Conservation (phyloP, 2,888 invertebrate species). For the Agapetus fuscipes region DNA sequence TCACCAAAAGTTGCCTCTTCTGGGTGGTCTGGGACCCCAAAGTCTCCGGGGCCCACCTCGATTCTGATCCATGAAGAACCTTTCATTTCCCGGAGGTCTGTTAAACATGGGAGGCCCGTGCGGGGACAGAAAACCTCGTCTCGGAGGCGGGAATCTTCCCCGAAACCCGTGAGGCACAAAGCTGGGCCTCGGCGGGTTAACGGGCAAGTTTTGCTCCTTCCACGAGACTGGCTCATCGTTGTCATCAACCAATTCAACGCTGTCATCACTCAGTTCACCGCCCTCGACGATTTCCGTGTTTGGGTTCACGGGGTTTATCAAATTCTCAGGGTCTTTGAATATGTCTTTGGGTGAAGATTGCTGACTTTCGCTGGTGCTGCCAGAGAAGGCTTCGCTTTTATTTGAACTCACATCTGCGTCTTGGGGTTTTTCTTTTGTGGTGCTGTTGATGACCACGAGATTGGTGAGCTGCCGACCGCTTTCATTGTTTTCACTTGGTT, state of each 20-base stretch:
- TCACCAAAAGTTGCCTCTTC: slow-evolving; percentile 16
- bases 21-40: slow-evolving; percentile 13
- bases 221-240: slow-evolving; percentile 10
- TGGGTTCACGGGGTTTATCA: slow-evolving; percentile 3
- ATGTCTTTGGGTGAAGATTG: not conserved
- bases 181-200: slow-evolving; percentile 11
- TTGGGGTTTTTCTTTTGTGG: no score
- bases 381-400: no score
- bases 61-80: slow-evolving; percentile 6
- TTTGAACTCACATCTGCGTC: no score
- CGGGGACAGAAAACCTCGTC: slow-evolving; percentile 1
- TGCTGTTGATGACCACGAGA: no score
- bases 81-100: slow-evolving; percentile 5
- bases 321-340: not conserved
- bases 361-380: not conserved
- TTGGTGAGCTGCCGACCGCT: no score
- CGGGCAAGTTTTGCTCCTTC: slow-evolving; percentile 3
- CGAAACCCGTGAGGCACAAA: no score
- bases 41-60: slow-evolving; percentile 10
- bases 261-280: not conserved
- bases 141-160: slow-evolving; percentile 1
- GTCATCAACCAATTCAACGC: not conserved
- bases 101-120: slow-evolving; percentile 7
- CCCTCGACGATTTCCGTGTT: not conserved
- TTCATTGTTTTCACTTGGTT: no score